Evolutionary conservation across 2,797 vertebrate genomes (phyloP), one percentile per base, ranked within the genome.

Genomic region (Tadarida brasiliensis): DNA sequence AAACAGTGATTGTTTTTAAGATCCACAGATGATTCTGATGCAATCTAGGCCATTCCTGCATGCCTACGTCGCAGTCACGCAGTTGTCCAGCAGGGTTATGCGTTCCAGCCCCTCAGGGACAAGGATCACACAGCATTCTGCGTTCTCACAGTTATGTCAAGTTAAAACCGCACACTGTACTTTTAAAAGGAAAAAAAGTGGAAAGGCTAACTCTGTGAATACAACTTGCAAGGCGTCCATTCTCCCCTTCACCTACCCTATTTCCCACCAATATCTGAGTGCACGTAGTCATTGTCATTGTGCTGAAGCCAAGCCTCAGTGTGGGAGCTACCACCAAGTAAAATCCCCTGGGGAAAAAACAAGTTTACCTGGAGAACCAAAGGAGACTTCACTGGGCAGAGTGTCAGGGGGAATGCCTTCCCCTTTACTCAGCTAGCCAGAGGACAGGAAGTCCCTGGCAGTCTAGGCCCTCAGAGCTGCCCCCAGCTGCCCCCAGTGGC

Each of bases 361-460:
- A 33, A 82, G 9, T 30, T 61, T 63, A 85, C 59, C 84, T 28
- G 30, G 7, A 7, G 3, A 80, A 90, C 65, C 15, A 0, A 57
- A 54, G 70, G 76, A 71, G 49, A 74, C 86, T 71, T 96, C 92
- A 19, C 68, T 59, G 74, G 90, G 82, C 82, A 68, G 15, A 26
- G 10, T 3, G 49, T n/a, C 82, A 81, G 56, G 44, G 54, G 30
- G 30, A 84, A 90, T 19, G 59, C 49, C 44, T 93, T 85, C 54
- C 33, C 17, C 35, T 80, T 59, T 15, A 51, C 80, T 65, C 63
- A 82, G 85, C 20, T 1, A 22, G 47, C 47, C 76, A 12, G 2
- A 7, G 73, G 2, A 88, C 33, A 49, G 57, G 44, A 26, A 12
- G 65, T 19, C 28, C 78, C 51, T 1, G 15, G 70, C 59, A 74